These are phyloP conservation scores for Idaea biselata DNA, from an alignment of 2,888 invertebrate species.

Conservation along the genomic window DNA sequence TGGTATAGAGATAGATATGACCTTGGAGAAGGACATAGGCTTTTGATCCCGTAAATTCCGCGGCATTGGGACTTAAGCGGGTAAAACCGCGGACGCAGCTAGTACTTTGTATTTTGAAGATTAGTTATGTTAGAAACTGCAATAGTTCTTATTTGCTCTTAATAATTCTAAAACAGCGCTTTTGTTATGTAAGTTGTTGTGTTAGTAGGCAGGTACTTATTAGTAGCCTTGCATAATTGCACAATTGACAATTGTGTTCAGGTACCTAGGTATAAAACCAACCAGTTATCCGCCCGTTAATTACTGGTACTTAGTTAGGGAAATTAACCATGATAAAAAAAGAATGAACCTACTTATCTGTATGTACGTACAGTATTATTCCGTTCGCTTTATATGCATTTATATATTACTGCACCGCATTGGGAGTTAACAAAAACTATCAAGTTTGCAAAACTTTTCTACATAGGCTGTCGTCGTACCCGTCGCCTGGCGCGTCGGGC, in stretches of 20 bases:
- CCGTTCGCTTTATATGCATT: no score
- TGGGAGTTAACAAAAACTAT: no score
- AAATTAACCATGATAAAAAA: background rate
- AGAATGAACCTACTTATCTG: background rate
- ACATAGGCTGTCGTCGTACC: no score
- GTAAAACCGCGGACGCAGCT: no score
- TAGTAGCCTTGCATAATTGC: background rate
- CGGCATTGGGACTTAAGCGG: no score
- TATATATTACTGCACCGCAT: no score
- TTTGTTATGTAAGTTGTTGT: background rate
- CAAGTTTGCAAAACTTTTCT: no score
- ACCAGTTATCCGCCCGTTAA: background rate
- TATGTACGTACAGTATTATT: background rate
- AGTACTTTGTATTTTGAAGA: no score
- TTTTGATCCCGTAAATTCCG: no score
- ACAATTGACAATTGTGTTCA: background rate
- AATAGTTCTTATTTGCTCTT: background rate
- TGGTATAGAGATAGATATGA: no score
- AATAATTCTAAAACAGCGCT: background rate
- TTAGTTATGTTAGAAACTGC: background rate
- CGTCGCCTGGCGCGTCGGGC: no score
- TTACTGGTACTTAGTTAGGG: background rate
- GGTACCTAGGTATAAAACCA: background rate
- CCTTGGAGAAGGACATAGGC: no score
- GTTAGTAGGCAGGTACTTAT: background rate